Conservation (phyloP, 2,888 invertebrate species). For the Psylliodes chrysocephalus region DNA sequence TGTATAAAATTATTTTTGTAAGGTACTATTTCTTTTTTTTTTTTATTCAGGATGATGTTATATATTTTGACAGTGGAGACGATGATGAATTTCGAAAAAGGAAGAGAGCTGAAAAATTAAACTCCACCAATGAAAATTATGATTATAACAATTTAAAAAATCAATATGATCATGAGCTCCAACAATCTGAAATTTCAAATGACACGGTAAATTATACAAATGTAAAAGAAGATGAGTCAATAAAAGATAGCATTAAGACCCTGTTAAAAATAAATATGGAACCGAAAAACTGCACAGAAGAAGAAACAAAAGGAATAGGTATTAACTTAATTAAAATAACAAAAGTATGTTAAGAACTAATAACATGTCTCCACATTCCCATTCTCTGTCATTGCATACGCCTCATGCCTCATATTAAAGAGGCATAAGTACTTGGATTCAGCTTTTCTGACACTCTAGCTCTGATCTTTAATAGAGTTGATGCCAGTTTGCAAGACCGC, state of each 20-base stretch:
- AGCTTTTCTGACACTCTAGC: too few species aligned
- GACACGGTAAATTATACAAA: slow-evolving; percentile 63
- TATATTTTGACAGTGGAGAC: slow-evolving; percentile 41
- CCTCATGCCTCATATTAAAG: too few species aligned
- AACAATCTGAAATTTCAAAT: slow-evolving; percentile 55
- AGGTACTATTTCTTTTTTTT: not conserved
- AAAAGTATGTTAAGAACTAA: too few species aligned
- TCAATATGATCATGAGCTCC: slow-evolving; percentile 65
- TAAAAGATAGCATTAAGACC: slow-evolving; percentile 58
- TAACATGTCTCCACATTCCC: too few species aligned
- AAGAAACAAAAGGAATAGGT: slow-evolving; percentile 64
- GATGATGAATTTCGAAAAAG: slow-evolving; percentile 13
- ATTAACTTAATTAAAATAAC: too few species aligned
- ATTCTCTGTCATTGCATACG: too few species aligned
- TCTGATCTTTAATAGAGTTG: too few species aligned
- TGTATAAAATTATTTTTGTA: too few species aligned
- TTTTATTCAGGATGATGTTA: slow-evolving; percentile 23
- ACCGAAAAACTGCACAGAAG: slow-evolving; percentile 64
- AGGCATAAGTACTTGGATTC: too few species aligned
- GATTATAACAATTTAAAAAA: slow-evolving; percentile 51
- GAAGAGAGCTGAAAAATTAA: slow-evolving; percentile 31
- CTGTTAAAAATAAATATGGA: slow-evolving; percentile 54
- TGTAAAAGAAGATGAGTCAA: slow-evolving; percentile 60
- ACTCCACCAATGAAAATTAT: slow-evolving; percentile 45
- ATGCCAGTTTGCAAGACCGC: too few species aligned